phyloP scores from a whole-genome alignment of 2,113 vertebrate species.

The Dasyurus viverrinus region DNA sequence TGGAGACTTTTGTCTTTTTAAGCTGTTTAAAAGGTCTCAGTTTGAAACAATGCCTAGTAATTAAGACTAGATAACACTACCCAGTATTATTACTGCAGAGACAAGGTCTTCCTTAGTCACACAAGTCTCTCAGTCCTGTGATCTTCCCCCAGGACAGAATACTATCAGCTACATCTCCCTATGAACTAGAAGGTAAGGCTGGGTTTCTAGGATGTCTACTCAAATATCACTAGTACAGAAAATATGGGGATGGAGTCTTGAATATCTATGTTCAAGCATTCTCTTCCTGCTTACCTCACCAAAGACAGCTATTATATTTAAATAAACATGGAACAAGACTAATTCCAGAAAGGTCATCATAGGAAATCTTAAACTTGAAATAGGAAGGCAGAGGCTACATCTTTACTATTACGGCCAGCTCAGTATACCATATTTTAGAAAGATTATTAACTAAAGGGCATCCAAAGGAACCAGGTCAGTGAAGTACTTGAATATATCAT shows the following conservation, averaged over 20 bases:
- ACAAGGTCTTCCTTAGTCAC: background rate
- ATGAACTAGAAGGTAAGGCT: background rate
- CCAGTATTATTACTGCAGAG: background rate
- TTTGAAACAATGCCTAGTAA: no score
- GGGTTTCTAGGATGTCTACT: background rate
- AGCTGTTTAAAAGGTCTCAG: no score
- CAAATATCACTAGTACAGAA: background rate
- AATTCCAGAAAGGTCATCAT: background rate
- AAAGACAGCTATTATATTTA: background rate
- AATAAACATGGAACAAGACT: background rate
- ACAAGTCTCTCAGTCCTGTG: background rate
- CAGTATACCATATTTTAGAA: background rate
- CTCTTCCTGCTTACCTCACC: background rate
- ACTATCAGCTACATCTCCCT: background rate
- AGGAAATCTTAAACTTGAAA: background rate
- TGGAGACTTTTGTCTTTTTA: no score
- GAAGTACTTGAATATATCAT: background rate
- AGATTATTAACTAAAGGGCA: background rate
- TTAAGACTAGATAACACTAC: no score
- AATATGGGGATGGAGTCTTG: background rate
- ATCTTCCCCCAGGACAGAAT: background rate
- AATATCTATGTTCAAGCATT: background rate
- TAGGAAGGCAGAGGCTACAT: background rate
- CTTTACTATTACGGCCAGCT: background rate
- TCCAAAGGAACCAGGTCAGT: background rate